Conservation (phyloP, 2,113 vertebrate genomes). For the Entelurus aequoreus region DNA sequence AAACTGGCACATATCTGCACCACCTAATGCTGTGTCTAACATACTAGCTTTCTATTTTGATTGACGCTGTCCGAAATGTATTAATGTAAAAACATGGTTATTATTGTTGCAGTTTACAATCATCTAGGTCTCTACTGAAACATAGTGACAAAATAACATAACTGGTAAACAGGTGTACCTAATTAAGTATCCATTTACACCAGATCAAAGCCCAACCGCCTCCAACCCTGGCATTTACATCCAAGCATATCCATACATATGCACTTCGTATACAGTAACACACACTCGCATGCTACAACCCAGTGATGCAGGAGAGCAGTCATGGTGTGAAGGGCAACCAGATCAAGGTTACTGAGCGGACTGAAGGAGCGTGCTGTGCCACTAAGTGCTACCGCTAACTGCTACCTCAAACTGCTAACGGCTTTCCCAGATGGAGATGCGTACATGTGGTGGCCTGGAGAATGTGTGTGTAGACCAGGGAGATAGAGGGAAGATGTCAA, state of each 20-base stretch:
- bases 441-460: conserved; percentile 8
- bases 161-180: background rate
- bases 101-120: too few relatives aligned
- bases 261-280: background rate
- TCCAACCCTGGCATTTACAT: conserved; percentile 67
- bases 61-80: too few relatives aligned
- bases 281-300: conserved; percentile 40
- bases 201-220: conserved; percentile 62
- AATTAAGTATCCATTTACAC: conserved; percentile 39
- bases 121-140: background rate
- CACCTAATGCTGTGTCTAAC: too few relatives aligned
- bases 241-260: conserved; percentile 31
- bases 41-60: too few relatives aligned
- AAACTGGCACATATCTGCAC: too few relatives aligned
- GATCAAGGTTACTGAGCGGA: conserved; percentile 78
- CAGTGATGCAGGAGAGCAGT: conserved; percentile 58
- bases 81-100: too few relatives aligned
- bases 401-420: conserved; percentile 70
- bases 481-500: conserved; percentile 29
- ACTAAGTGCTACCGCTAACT: conserved; percentile 71
- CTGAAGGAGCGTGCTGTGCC: conserved; percentile 66
- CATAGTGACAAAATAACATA: background rate
- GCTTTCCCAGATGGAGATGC: conserved; percentile 69
- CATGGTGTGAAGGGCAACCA: conserved; percentile 76
- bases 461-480: conserved; percentile 14